Base-by-base conservation (phyloP, 2,113 vertebrate genomes). In the Larimichthys polyactis region DNA sequence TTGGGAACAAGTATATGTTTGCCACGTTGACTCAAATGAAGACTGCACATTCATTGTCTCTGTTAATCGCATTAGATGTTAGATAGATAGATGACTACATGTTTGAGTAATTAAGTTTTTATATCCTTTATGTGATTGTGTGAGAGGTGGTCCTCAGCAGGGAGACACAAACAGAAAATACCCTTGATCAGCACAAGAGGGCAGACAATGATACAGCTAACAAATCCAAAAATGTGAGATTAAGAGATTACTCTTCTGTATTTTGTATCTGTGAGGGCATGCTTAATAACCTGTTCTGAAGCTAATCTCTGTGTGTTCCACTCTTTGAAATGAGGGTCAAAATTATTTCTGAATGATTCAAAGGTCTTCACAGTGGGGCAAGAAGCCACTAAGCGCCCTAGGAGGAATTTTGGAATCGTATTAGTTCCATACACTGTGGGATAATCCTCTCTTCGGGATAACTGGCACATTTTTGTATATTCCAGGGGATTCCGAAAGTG, bases 361-460 rank as follows among this genome's bases (percentile, higher is more conserved):
- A 79, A 85, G 85, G 90, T 92, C 83, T 87, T 80, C 51, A 84
- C 78, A 79, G 84, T 75, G 62, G 69, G 71, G 73, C 88, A 88
- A 90, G 90, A 87, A 91, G 86, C 90, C 83, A 90, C 90, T 87
- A 87, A 89, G 90, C 84, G 17, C 81, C 84, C 85, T 48, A 43
- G 84, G 79, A 91, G 83, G 89, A 91, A 89, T 89, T 89, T 70
- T 48, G 52, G 87, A 92, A 93, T 94, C 86, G 75, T 87, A 92
- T 94, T 94, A 88, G 91, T 90, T 91, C 88, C 91, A 90, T 90
- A 89, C 90, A 90, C 83, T 52, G 44, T 20, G 43, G 90, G 90
- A 89, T 93, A 91, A 93, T 93, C 91, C 90, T 90, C 91, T 90
- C 87, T 81, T 81, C 44, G 44, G 91, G 89, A 90, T 90, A 91